Conservation (phyloP, 2,888 invertebrate genomes). For the Yponomeuta sedellus region DNA sequence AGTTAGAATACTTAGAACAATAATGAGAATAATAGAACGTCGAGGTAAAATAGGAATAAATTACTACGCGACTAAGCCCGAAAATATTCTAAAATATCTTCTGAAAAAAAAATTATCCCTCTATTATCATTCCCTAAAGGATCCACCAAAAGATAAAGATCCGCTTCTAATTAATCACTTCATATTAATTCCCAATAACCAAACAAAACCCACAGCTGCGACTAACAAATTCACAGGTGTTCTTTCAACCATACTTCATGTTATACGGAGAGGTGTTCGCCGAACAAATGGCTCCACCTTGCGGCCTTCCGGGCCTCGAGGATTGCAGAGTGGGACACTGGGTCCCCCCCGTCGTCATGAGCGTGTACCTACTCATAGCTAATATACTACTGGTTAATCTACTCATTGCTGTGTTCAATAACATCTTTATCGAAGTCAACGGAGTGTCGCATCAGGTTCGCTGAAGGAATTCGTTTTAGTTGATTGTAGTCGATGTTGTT, state of each 20-base stretch:
- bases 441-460: conserved; percentile 95
- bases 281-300: conserved; percentile 94
- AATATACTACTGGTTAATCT: conserved; percentile 98
- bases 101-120: too few relatives aligned
- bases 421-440: conserved; percentile 96
- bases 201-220: not conserved
- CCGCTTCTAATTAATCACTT: not conserved
- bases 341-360: conserved; percentile 97
- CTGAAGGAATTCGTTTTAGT: conserved; percentile 19
- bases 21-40: too few relatives aligned
- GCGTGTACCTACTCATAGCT: conserved; percentile 96
- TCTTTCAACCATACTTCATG: conserved; percentile 99
- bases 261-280: conserved; percentile 99
- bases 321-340: conserved; percentile 92
- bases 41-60: too few relatives aligned
- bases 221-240: conserved; percentile 81
- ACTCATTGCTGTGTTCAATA: conserved; percentile 99
- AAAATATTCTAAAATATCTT: too few relatives aligned
- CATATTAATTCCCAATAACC: not conserved
- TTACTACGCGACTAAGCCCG: too few relatives aligned
- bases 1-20: too few relatives aligned
- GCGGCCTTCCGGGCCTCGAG: conserved; percentile 84
- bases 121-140: too few relatives aligned
- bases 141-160: too few relatives aligned
- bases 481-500: conserved; percentile 20